Evolutionary conservation across 2,888 invertebrate genomes (phyloP), one percentile per base, ranked within the genome.

Genomic region (Acrocyrtus sp.): DNA sequence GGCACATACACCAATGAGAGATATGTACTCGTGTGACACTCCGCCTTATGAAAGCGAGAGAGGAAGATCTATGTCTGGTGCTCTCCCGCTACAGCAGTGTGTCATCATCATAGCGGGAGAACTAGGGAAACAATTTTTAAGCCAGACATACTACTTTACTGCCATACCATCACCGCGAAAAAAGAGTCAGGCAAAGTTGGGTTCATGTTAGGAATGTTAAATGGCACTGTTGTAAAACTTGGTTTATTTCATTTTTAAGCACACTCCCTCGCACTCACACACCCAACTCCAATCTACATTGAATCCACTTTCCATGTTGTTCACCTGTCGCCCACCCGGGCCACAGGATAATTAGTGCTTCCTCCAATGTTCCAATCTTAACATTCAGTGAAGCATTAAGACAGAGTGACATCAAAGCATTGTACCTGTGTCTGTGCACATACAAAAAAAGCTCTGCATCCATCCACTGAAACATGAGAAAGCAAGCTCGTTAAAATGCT

Each of bases 301-400:
- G 73, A 73, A 73, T 73, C 73, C 67, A 73, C 65, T 73, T 73
- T 73, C 66, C 73, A 73, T 73, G 73, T 67, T 73, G 61, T 73
- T 73, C 73, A 73, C 73, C 73, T 73, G 73, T 67, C 73, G 66
- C 73, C 73, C 73, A 67, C 73, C 66, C 51, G 72, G 72, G 72
- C 72, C 72, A 72, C 72, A 67, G 72, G 72, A 72, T 72, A 72
- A 72, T 72, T 72, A 72, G 66, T 72, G 72, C 72, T 72, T 72
- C 61, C 63, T 72, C 72, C 65, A 66, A 72, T 72, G 66, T 72
- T 72, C 72, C 72, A 72, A 72, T 72, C 72, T 66, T 43, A 65
- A 72, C 72, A 66, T 54, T 58, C 72, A 66, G 72, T 61, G 72
- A 72, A 66, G 72, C 72, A 72, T 72, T 72, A 72, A 72, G 65